Evolutionary conservation across 2,113 vertebrate genomes (phyloP), one percentile per base, ranked within the genome.

Genomic region (Trematomus loennbergii): DNA sequence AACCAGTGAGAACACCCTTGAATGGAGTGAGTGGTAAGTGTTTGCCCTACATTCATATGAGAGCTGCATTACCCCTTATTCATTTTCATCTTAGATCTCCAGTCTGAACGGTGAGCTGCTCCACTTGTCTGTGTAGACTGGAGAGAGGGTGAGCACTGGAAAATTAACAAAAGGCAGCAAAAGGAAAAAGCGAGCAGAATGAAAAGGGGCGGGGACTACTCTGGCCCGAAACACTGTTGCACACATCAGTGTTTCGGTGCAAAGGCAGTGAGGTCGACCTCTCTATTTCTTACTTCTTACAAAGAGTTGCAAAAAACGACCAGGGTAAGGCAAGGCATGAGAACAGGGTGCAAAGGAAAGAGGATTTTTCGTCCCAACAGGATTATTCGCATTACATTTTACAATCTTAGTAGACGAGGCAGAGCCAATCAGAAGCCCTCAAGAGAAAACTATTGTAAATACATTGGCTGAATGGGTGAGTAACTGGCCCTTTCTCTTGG

Each of bases 41-140:
- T 87, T 79, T 87, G 78, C 83, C 91, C 87, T 94, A 95, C 93
- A 95, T 95, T 95, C 94, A 93, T 86, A 75, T 74, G 53, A 91
- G 84, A 87, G 88, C 86, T 86, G 85, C 20, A 13, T 72, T 83
- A 89, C 78, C 88, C 89, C 87, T 86, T 43, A 69, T 83, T 88
- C n/a, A 55, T 82, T 81, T 88, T 89, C 83, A 92, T 85, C 83
- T 62, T 82, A 65, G 68, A 81, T 87, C 65, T 83, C 79, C 77
- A 46, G 64, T 85, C 76, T 73, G 68, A 81, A 82, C 57, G 60
- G 87, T 87, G 79, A 77, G 70, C 36, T 58, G 79, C 81, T 71
- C 72, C 33, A 15, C 53, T 69, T 18, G 25, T 74, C 72, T 85
- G 72, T 76, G 75, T 40, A 78, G 65, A 89, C 29, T 29, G 64